Base-by-base conservation (phyloP, 2,888 invertebrate species). In the Heterodera filipjevi region DNA sequence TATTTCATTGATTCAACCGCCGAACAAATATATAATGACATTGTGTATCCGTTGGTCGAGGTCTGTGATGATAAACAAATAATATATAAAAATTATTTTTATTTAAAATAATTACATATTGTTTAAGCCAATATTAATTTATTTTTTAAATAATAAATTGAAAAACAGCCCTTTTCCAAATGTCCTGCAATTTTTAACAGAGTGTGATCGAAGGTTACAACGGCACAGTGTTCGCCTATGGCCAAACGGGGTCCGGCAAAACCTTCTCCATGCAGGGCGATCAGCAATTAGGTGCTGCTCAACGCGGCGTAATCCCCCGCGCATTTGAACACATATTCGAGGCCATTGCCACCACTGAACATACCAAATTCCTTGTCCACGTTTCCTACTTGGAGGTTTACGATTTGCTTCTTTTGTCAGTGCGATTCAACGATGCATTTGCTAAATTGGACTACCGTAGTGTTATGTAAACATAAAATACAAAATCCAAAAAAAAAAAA, bases 141-240 rank as follows among this genome's bases (percentile, higher is more conserved):
- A n/a, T n/a, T n/a, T 8, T 44, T n/a, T 14, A 66, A 76, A 49
- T n/a, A 39, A 76, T 32, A 44, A 44, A 44, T 44, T 44, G 44
- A 5, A n/a, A n/a, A n/a, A n/a, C n/a, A n/a, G n/a, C n/a, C n/a
- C n/a, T 39, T 39, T 39, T 39, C 39, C 39, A 39, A 39, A 16
- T 39, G 27, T 87, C n/a, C n/a, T n/a, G n/a, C n/a, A n/a, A n/a
- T n/a, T n/a, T n/a, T n/a, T 49, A 3, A 5, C 90, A 93, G 92
- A 94, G 94, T 80, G 94, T 95, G 0, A 92, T 95, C 77, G 95
- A 95, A 88, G 95, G 95, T 0, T 95, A 95, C 91, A 95, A 95
- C 91, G 94, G 94, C 30, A 95, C 95, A 0, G 94, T 95, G 76
- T 95, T 95, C 90, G 95, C 95, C 0, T 95, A 95, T 89, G 95